phyloP scores from a whole-genome alignment of 2,113 vertebrate genomes.

The Rana temporaria region DNA sequence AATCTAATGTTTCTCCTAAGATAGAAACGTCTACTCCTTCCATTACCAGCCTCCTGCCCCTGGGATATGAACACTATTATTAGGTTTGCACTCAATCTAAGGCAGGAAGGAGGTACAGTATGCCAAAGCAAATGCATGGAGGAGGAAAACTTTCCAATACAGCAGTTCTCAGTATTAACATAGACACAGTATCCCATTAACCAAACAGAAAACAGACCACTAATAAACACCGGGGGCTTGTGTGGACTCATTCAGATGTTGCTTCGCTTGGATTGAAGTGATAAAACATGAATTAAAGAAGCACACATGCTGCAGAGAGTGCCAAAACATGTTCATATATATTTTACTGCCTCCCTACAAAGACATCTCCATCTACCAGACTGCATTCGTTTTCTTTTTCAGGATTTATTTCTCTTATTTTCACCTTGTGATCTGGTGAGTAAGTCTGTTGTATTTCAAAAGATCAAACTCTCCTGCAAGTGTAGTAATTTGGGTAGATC shows the following conservation, averaged over 20 bases:
- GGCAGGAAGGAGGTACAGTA: constrained; percentile 29
- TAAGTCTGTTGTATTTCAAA: too few species aligned
- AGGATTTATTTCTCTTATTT: too few species aligned
- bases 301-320: too few species aligned
- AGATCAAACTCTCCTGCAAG: too few species aligned
- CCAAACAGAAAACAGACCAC: constrained; percentile 17
- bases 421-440: too few species aligned
- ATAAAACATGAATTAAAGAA: neutral
- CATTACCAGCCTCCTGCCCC: constrained; percentile 37
- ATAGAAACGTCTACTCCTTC: constrained; percentile 48
- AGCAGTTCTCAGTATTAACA: constrained; percentile 23
- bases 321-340: too few species aligned
- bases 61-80: constrained; percentile 48
- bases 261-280: neutral
- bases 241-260: neutral
- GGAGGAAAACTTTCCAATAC: constrained; percentile 31
- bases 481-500: too few species aligned
- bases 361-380: too few species aligned
- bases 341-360: too few species aligned
- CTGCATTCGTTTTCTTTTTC: too few species aligned
- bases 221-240: neutral
- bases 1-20: constrained; percentile 49
- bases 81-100: constrained; percentile 23
- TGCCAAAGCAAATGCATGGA: constrained; percentile 23
- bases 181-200: constrained; percentile 32